Conservation (phyloP, 2,888 invertebrate species). For the Sericinus montela region DNA sequence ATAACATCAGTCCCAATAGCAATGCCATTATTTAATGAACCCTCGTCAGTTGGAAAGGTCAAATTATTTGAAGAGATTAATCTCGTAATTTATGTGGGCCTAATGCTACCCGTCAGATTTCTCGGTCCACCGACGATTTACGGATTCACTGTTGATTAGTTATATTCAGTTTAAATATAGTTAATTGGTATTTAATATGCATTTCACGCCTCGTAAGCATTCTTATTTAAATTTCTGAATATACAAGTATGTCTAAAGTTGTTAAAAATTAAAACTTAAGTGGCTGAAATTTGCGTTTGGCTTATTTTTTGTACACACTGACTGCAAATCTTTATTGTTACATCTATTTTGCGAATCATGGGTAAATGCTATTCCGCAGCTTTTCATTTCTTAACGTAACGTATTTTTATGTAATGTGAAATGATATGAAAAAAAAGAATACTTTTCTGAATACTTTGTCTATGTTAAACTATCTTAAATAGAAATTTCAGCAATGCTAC, state of each 20-base stretch:
- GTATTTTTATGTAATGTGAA: no score
- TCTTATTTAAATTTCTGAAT: not conserved
- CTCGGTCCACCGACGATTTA: slow-evolving; percentile 32
- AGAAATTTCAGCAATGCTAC: no score
- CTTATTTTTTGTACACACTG: no score
- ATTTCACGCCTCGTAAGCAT: not conserved
- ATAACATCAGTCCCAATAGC: slow-evolving; percentile 72
- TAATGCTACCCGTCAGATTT: slow-evolving; percentile 64
- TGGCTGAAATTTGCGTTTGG: no score
- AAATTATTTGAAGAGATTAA: slow-evolving; percentile 79
- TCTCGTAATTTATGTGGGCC: slow-evolving; percentile 74
- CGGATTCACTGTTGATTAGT: not conserved
- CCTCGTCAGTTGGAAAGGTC: slow-evolving; percentile 78
- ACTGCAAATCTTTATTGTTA: no score
- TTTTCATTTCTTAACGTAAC: no score
- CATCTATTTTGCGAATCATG: no score
- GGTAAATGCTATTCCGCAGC: no score
- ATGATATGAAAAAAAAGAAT: no score
- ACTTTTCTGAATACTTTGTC: no score
- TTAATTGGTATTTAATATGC: not conserved
- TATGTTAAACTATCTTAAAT: no score
- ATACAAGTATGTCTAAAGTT: not conserved
- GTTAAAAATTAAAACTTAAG: no score
- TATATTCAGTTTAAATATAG: not conserved
- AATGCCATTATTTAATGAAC: slow-evolving; percentile 76